Percentiles rank a stretch among this genome's conserved stretches.
Conservation (phyloP, 1,140 invertebrate species). For the Carposina sasakii region DNA sequence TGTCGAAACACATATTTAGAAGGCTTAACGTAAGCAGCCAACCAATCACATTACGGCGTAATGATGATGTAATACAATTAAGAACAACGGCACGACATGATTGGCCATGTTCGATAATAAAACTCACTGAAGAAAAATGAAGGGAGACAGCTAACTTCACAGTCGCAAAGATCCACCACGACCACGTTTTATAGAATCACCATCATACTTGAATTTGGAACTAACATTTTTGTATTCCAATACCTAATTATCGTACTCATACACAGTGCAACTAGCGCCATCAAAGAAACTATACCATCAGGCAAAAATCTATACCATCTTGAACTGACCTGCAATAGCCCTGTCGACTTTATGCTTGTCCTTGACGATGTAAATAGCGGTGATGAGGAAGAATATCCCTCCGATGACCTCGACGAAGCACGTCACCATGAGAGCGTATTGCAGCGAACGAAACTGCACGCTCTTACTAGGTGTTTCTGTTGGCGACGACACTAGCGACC, state of each 20-base stretch:
- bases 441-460: constrained; percentile 83
- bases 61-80: too few species aligned
- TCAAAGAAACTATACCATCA: constrained; percentile 6
- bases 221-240: too few species aligned
- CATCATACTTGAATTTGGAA: too few species aligned
- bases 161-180: too few species aligned
- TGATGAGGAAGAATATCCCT: constrained; percentile 91
- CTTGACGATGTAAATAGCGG: constrained; percentile 87
- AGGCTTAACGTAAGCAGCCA: too few species aligned
- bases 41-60: too few species aligned
- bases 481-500: constrained; percentile 20
- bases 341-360: constrained; percentile 85
- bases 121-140: too few species aligned
- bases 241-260: background rate
- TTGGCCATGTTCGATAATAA: too few species aligned
- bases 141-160: too few species aligned
- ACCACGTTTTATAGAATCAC: too few species aligned
- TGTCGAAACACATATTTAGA: too few species aligned
- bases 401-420: constrained; percentile 93
- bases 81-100: too few species aligned
- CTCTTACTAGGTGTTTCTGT: constrained; percentile 28
- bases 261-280: background rate
- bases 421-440: constrained; percentile 93
- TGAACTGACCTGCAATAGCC: constrained; percentile 78
- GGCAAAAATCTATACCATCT: background rate